Evolutionary conservation across 2,888 invertebrate genomes (phyloP).

Genomic region (Aleiodes testaceus): DNA sequence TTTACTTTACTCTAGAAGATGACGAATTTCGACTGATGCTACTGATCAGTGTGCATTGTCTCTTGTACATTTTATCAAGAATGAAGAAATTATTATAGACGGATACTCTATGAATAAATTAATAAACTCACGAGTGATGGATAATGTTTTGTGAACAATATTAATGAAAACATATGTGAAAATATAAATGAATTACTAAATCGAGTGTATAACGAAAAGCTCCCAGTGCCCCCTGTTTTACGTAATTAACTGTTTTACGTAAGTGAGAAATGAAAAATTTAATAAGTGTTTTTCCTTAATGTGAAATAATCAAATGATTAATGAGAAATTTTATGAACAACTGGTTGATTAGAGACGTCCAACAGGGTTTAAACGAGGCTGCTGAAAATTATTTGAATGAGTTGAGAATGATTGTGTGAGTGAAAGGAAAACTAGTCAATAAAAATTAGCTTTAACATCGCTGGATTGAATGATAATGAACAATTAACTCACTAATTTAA

Average conservation of each 20-base stretch:
- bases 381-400: constrained; percentile 10
- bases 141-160: constrained; percentile 23
- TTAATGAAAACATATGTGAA: constrained; percentile 12
- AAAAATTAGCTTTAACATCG: constrained; percentile 70
- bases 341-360: constrained; percentile 20
- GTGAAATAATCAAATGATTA: neutral
- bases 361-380: constrained; percentile 16
- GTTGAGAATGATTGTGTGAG: neutral
- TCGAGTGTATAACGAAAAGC: constrained; percentile 1
- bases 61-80: constrained; percentile 17
- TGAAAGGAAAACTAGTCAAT: constrained; percentile 67
- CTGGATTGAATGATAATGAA: constrained; percentile 44
- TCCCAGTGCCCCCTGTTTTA: neutral
- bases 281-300: neutral
- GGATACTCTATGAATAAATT: neutral
- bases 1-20: neutral
- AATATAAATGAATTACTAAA: constrained; percentile 21
- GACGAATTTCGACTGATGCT: constrained; percentile 23
- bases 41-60: neutral
- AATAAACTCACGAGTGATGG: constrained; percentile 18
- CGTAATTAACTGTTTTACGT: constrained; percentile 8
- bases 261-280: neutral
- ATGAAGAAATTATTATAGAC: neutral
- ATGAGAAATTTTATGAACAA: neutral
- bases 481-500: constrained; percentile 1